A percentile compares a stretch with the other conserved stretches of the same genome.
These are phyloP conservation scores for Cebidichthys violaceus DNA, from an alignment of 2,113 vertebrate genomes.

Conservation along the genomic window DNA sequence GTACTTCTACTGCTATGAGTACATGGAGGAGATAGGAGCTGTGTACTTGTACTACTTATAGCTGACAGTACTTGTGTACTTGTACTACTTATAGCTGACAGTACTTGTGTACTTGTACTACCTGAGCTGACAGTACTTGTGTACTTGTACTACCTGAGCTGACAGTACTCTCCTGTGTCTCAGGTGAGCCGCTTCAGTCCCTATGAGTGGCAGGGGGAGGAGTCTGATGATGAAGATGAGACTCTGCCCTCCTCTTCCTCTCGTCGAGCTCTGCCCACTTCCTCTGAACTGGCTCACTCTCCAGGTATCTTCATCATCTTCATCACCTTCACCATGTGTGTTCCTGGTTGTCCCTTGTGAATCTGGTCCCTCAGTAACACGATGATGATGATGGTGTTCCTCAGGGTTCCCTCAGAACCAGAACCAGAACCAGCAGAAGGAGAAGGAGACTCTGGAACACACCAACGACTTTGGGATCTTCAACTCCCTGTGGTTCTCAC, in stretches of 20 bases:
- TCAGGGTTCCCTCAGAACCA: slow-evolving; percentile 71
- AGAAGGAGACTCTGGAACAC: slow-evolving; percentile 79
- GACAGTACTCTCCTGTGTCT: background rate
- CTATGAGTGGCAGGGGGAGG: slow-evolving; percentile 94
- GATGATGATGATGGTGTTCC: too few species aligned
- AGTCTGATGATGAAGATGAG: slow-evolving; percentile 90
- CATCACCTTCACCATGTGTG: background rate
- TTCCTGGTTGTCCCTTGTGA: background rate
- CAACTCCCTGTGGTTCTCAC: slow-evolving; percentile 98
- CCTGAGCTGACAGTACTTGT: background rate
- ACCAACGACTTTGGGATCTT: slow-evolving; percentile 99
- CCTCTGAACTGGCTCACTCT: slow-evolving; percentile 43
- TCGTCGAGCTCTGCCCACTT: slow-evolving; percentile 69
- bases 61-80: background rate
- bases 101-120: background rate
- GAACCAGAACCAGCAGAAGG: slow-evolving; percentile 85
- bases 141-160: too few species aligned
- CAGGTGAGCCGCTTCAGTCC: slow-evolving; percentile 94
- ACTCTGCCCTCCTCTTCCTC: slow-evolving; percentile 45
- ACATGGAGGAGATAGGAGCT: background rate
- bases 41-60: background rate
- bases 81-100: background rate
- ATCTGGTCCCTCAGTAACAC: background rate
- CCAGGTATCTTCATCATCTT: slow-evolving; percentile 43
- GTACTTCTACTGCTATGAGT: background rate